Base-by-base conservation (phyloP, 2,113 vertebrate genomes). In the Ancistrus triradiatus region DNA sequence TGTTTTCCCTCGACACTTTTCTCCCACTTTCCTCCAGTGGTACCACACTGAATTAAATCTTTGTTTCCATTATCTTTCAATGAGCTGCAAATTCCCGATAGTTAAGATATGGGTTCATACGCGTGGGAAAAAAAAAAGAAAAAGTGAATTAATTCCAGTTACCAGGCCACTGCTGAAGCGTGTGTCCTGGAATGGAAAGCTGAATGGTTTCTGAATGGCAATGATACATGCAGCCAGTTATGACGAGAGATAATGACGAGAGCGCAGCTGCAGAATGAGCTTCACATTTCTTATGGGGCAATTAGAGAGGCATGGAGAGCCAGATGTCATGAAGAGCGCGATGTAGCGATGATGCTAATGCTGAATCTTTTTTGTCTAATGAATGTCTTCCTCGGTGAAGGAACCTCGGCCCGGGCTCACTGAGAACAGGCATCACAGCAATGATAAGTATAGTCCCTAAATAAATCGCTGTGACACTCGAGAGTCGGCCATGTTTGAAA, bases 231-330 rank as follows among this genome's bases (percentile, higher is more conserved):
- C 40, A 63, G 42, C 47, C 28, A 17, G 25, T 14, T 43, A 38
- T 51, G 13, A 44, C 14, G 33, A 42, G 25, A n/a, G 58, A 22
- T 58, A 58, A 58, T 38, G 46, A 48, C 42, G 46, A 44, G 31
- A 44, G 59, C 47, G 22, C 70, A 72, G 64, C 62, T 59, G 70
- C 59, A 46, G 47, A 63, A 44, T 48, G 38, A 67, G 63, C 44
- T 25, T 44, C 28, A 37, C 42, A 49, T 72, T 72, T 67, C 69
- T 67, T 62, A 67, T 63, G 47, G 58, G 59, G 59, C 38, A 67
- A 63, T 72, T 72, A 63, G 58, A 68, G 37, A 56, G 43, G 55
- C 52, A 63, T 38, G 37, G 40, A 52, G 53, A 68, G 64, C 52
- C 64, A 68, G 59, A 72, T 68, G 70, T 62, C 28, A 31, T 24